Evolutionary conservation across 92 coral and sea anemone species (phyloP), one percentile per base, ranked within the genome.

Genomic region (Zoanthus solanderi): DNA sequence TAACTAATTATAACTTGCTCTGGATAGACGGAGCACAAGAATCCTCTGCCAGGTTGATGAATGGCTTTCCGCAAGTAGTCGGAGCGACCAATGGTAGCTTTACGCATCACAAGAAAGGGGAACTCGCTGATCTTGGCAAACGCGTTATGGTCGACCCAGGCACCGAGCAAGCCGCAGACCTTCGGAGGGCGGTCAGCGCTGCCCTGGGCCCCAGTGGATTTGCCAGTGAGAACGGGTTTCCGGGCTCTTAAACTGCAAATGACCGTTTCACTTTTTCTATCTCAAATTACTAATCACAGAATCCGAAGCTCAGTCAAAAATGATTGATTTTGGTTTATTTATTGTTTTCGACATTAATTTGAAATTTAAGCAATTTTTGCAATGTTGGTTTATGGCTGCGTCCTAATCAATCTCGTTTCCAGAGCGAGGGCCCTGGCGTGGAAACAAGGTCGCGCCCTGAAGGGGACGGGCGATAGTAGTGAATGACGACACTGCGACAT

Each of bases 131-230:
- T 15, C 81, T 72, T 32, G 72, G 81, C 15, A 72, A 83, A 78
- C 81, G 88, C 28, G 72, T 75, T 14, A 79, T 75, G 18, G 88
- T 72, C 52, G 72, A 72, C 34, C 81, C 72, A 6, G 79, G 75
- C 45, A 42, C 85, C 12, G 75, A 66, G 17, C 85, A 81, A 47
- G 85, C 85, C 7, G 75, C 37, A 6, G 85, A 81, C 65, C 85
- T 81, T 15, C 85, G 66, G 28, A 67, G 71, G 53, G 85, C 85
- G 45, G 85, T 81, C 28, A 23, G 31, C 29, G 85, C 85, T 8
- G 85, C 85, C 75, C 75, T 81, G 14, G 75, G 75, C 7, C 85
- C 85, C 14, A 67, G 42, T 47, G 85, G 74, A 63, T 12, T 61
- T 0, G 73, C 84, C 56, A 18, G 74, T 5, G 74, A 81, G 60